phyloP scores from a whole-genome alignment of 2,888 invertebrate species.

The Thereva nobilitata region DNA sequence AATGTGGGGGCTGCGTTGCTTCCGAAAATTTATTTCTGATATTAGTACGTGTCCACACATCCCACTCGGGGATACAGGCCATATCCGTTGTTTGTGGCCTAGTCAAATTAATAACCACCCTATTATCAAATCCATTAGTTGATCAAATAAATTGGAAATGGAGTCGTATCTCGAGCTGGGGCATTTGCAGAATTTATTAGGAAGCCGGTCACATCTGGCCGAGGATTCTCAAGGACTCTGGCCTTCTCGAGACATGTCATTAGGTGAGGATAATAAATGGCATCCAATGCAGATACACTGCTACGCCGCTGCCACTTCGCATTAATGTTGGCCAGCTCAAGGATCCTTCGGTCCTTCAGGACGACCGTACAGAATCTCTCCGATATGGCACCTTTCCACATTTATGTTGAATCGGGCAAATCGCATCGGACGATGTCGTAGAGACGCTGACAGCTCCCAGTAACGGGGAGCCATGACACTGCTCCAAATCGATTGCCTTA shows the following conservation, averaged over 20 bases:
- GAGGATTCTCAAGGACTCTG: neutral
- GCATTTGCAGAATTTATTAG: slow-evolving; percentile 37
- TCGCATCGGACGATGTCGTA: no score
- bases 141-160: slow-evolving; percentile 41
- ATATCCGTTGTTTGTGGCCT: slow-evolving; percentile 12
- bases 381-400: no score
- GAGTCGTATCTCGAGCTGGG: slow-evolving; percentile 33
- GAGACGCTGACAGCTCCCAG: no score
- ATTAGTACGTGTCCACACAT: slow-evolving; percentile 42
- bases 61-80: slow-evolving; percentile 33
- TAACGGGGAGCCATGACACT: no score
- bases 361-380: no score
- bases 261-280: slow-evolving; percentile 13
- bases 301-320: no score
- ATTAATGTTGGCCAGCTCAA: no score
- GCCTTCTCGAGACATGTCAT: slow-evolving; percentile 6
- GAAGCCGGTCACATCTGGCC: slow-evolving; percentile 34
- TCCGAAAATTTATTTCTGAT: slow-evolving; percentile 37
- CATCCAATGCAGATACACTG: slow-evolving; percentile 9
- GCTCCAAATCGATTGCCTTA: no score
- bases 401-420: no score
- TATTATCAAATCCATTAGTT: slow-evolving; percentile 43
- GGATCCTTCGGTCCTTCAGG: no score
- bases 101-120: slow-evolving; percentile 40
- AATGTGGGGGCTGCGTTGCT: slow-evolving; percentile 8